Evolutionary conservation across 2,797 vertebrate genomes (phyloP).

Genomic region (Lacerta bilineata): DNA sequence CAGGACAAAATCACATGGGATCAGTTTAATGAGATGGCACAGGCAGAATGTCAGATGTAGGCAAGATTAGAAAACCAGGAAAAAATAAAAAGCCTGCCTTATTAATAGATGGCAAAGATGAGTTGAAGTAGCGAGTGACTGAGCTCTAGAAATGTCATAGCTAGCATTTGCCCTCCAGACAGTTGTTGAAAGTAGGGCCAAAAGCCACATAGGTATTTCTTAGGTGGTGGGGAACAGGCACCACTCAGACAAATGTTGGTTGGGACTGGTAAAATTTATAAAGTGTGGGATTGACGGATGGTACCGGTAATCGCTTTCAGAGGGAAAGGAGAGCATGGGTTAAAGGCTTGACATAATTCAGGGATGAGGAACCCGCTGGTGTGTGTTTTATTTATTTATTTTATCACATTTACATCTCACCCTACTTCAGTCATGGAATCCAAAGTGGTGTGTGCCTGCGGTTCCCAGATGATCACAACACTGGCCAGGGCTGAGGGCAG

Average conservation of each 20-base stretch:
- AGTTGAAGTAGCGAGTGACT: neutral
- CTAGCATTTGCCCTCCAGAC: neutral
- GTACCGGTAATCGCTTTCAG: neutral
- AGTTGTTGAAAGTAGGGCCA: neutral
- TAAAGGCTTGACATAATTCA: too few relatives aligned
- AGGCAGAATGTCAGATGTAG: neutral
- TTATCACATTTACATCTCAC: too few relatives aligned
- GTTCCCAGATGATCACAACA: too few relatives aligned
- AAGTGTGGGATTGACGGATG: neutral
- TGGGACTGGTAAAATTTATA: neutral
- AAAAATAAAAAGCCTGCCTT: neutral
- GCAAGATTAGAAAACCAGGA: neutral
- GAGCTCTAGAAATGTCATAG: neutral
- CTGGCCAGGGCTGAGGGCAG: too few relatives aligned
- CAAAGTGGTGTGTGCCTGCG: too few relatives aligned
- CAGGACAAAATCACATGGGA: constrained; percentile 6
- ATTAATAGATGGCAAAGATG: neutral
- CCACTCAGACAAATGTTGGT: neutral
- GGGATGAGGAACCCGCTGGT: too few relatives aligned
- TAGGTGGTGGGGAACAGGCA: too few relatives aligned
- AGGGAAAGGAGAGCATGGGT: neutral
- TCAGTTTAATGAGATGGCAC: neutral
- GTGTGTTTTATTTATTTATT: too few relatives aligned
- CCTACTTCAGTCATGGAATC: too few relatives aligned
- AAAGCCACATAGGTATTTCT: neutral